Conservation (phyloP, 2,888 invertebrate genomes). For the Oithona nana region DNA sequence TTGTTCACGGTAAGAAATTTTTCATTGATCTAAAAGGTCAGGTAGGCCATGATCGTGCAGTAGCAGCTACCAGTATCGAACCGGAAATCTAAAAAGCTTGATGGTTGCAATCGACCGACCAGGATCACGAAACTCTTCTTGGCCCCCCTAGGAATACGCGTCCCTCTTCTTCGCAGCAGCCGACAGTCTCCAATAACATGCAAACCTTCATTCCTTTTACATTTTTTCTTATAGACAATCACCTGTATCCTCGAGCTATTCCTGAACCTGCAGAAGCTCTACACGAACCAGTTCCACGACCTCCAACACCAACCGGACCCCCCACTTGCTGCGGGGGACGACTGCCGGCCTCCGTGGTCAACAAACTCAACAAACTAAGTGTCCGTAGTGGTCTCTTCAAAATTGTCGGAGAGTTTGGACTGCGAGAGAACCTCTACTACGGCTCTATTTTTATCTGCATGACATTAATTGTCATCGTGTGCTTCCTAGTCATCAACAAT, state of each 20-base stretch:
- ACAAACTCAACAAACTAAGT: slow-evolving; percentile 10
- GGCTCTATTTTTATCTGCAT: slow-evolving; percentile 15
- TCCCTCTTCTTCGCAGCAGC: too few species aligned
- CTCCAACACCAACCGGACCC: not conserved
- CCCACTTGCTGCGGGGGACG: not conserved
- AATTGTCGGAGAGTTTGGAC: slow-evolving; percentile 15
- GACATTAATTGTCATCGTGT: slow-evolving; percentile 16
- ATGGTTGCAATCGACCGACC: too few species aligned
- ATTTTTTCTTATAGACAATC: not conserved
- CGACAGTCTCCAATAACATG: too few species aligned
- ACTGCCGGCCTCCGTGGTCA: not conserved
- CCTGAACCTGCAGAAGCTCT: not conserved
- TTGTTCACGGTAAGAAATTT: not conserved
- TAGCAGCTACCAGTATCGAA: too few species aligned
- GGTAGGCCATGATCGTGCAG: too few species aligned
- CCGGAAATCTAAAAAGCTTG: too few species aligned
- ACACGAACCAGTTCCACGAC: not conserved
- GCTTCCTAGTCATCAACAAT: slow-evolving; percentile 16
- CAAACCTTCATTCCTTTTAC: too few species aligned
- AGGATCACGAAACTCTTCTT: too few species aligned
- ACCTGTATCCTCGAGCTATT: not conserved
- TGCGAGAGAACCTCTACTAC: slow-evolving; percentile 16
- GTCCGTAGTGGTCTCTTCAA: slow-evolving; percentile 8
- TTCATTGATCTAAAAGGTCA: too few species aligned
- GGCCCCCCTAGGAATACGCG: too few species aligned